A percentile compares a stretch with the other conserved stretches of the same genome.
Conservation (phyloP, 2,113 vertebrate genomes). For the Nymphicus hollandicus region DNA sequence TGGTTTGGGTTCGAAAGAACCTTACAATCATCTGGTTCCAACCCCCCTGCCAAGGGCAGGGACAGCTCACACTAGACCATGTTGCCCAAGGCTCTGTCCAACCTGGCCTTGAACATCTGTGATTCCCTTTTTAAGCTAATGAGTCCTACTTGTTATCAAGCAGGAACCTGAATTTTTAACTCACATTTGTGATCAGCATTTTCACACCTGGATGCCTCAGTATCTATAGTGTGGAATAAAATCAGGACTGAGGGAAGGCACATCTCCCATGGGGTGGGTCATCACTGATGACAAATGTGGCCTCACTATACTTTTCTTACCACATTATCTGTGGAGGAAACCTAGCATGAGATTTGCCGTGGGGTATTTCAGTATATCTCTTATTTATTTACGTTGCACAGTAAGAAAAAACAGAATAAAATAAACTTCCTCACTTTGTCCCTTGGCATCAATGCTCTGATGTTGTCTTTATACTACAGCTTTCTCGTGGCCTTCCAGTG, state of each 20-base stretch:
- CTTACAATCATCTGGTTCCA: not conserved
- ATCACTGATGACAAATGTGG: not conserved
- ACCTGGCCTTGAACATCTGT: not conserved
- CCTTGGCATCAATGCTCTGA: not conserved
- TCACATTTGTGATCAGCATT: not conserved
- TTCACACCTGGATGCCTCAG: not conserved
- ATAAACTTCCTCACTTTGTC: not conserved
- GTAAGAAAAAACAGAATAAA: not conserved
- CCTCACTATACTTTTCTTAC: not conserved
- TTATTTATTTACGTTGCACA: not conserved
- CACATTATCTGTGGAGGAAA: not conserved
- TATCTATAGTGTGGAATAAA: rapidly evolving
- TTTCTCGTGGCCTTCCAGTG: not conserved
- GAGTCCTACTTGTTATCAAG: not conserved
- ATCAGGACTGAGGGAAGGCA: not conserved
- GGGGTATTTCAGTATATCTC: not conserved
- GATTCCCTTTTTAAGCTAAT: not conserved
- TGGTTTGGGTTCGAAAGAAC: not conserved
- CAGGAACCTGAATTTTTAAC: not conserved
- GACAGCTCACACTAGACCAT: not conserved
- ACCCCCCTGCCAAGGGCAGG: not conserved
- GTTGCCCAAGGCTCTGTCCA: not conserved
- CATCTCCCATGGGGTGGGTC: not conserved
- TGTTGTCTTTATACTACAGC: not conserved
- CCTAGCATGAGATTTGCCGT: not conserved